phyloP scores from a whole-genome alignment of 2,797 vertebrate species.

The Hozukius guyotensis region DNA sequence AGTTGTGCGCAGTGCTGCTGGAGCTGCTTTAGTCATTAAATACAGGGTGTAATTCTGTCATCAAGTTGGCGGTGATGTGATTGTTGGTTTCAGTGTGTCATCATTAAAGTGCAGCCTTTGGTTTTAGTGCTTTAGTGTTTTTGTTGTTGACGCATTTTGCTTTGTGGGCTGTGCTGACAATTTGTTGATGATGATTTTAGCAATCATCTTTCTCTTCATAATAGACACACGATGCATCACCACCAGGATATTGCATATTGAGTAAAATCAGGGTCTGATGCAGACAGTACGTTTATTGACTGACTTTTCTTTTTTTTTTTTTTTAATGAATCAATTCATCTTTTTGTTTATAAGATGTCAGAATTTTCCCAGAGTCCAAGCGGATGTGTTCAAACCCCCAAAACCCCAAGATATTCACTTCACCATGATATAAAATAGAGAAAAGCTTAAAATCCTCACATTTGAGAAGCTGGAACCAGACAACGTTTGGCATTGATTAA shows the following conservation, averaged over 20 bases:
- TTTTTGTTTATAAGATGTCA: no score
- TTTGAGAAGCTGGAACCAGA: not conserved
- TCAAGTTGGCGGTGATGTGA: constrained; percentile 22
- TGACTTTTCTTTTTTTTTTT: not conserved
- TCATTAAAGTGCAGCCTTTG: constrained; percentile 23
- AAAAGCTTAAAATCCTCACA: not conserved
- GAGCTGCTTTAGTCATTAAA: constrained; percentile 46
- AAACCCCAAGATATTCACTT: not conserved
- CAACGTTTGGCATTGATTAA: not conserved
- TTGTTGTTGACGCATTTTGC: constrained; percentile 11
- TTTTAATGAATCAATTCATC: no score
- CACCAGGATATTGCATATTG: not conserved
- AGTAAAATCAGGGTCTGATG: not conserved
- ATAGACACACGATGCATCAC: constrained; percentile 12
- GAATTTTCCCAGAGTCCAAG: no score
- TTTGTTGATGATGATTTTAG: constrained; percentile 25
- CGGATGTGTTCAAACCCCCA: not conserved
- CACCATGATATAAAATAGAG: not conserved
- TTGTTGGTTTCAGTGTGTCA: constrained; percentile 38
- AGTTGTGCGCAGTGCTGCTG: not conserved
- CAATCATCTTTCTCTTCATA: constrained; percentile 17
- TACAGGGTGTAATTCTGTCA: constrained; percentile 45
- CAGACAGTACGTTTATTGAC: not conserved
- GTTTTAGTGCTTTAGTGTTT: constrained; percentile 5
- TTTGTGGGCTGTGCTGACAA: constrained; percentile 14